These are phyloP conservation scores for Rhamnusium bicolor DNA, from an alignment of 2,888 invertebrate genomes.

Conservation along the genomic window DNA sequence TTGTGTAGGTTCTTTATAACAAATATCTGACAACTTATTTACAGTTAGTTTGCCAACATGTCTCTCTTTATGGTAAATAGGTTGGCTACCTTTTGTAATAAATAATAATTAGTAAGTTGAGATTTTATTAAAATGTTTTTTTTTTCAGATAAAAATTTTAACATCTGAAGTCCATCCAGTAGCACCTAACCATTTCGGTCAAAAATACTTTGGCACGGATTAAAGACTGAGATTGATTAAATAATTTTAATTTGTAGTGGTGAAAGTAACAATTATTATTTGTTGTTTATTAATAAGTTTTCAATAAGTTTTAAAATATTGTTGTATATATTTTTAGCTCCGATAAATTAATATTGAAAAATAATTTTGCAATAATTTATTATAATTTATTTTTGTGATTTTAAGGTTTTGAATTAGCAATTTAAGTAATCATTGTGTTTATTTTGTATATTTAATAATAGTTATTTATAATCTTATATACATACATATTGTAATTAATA, in stretches of 20 bases:
- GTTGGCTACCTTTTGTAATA: too few species aligned
- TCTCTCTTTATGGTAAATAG: too few species aligned
- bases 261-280: background rate
- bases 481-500: background rate
- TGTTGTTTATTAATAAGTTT: slow-evolving; percentile 7
- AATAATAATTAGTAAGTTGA: too few species aligned
- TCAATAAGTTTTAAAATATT: slow-evolving; percentile 7
- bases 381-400: slow-evolving; percentile 3
- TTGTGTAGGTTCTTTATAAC: too few species aligned
- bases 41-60: too few species aligned
- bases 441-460: background rate
- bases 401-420: background rate
- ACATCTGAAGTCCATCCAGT: slow-evolving; percentile 96
- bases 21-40: too few species aligned
- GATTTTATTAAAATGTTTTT: slow-evolving; percentile 29
- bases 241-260: background rate
- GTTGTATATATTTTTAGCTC: slow-evolving; percentile 4
- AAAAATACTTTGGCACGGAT: slow-evolving; percentile 99
- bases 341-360: slow-evolving; percentile 1
- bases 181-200: slow-evolving; percentile 98
- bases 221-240: slow-evolving; percentile 66
- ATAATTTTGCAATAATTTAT: background rate
- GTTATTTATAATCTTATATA: background rate
- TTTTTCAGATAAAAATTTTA: slow-evolving; percentile 87
- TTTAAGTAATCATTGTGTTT: background rate